A percentile compares a stretch with the other conserved stretches of the same genome.
Evolutionary conservation across 2,888 invertebrate species (phyloP).

Genomic region (Monochamus alternatus): DNA sequence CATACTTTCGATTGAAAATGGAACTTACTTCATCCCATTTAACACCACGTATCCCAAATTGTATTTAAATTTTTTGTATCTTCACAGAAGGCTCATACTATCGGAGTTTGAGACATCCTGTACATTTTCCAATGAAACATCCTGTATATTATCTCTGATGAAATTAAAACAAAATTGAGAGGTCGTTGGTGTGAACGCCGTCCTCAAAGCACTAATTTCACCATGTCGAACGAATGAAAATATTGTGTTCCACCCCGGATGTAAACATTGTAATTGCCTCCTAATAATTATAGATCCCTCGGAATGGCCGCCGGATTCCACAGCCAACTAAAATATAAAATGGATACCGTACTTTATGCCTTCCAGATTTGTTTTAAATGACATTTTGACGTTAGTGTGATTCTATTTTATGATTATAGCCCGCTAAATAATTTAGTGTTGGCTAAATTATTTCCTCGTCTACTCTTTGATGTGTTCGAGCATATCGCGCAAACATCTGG

Average conservation of each 20-base stretch:
- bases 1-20: too few species aligned
- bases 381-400: conserved; percentile 60
- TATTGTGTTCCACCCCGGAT: conserved; percentile 20
- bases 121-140: too few species aligned
- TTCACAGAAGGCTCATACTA: too few species aligned
- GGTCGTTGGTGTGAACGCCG: too few species aligned
- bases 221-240: conserved; percentile 25
- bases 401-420: conserved; percentile 59
- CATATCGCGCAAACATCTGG: conserved; percentile 57
- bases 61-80: too few species aligned
- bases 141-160: too few species aligned
- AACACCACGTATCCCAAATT: too few species aligned
- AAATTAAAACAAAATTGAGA: too few species aligned
- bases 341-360: conserved; percentile 56
- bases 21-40: too few species aligned
- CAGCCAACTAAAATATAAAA: conserved; percentile 16
- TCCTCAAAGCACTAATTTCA: conserved; percentile 12
- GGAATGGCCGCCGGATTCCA: not conserved
- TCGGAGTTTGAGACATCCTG: too few species aligned
- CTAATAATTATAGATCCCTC: conserved; percentile 18
- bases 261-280: conserved; percentile 27
- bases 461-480: conserved; percentile 58
- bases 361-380: conserved; percentile 67
- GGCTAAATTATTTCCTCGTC: conserved; percentile 61
- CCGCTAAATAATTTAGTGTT: conserved; percentile 60